Evolutionary conservation across 1,140 invertebrate species (phyloP).

Genomic region (Megathymus violae): DNA sequence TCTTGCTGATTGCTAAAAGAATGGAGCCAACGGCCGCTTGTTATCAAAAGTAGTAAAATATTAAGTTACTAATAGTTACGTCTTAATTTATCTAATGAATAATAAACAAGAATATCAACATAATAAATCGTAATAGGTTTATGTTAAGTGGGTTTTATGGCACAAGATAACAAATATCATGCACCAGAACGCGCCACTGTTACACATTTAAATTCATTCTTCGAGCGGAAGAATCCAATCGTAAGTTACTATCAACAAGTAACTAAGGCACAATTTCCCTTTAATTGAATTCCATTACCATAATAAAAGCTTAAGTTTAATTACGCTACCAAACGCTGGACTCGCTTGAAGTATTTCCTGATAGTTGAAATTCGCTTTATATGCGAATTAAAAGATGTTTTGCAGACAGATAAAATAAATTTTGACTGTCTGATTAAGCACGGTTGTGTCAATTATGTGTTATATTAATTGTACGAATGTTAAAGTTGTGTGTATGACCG

Average conservation of each 20-base stretch:
- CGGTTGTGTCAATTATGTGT: no score
- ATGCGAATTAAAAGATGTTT: slow-evolving; percentile 47
- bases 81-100: no score
- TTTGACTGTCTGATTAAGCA: no score
- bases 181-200: slow-evolving; percentile 8
- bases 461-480: no score
- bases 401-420: no score
- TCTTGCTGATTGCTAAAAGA: no score
- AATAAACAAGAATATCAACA: no score
- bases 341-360: slow-evolving; percentile 59
- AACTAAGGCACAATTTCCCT: slow-evolving; percentile 65
- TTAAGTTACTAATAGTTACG: no score
- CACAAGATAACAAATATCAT: slow-evolving; percentile 6
- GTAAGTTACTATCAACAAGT: slow-evolving; percentile 65
- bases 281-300: slow-evolving; percentile 78
- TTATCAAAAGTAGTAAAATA: no score
- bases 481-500: no score
- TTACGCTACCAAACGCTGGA: slow-evolving; percentile 62
- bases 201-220: slow-evolving; percentile 39
- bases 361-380: slow-evolving; percentile 60
- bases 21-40: no score
- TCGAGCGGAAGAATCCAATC: slow-evolving; percentile 60
- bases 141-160: neutral
- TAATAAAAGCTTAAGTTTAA: slow-evolving; percentile 73
- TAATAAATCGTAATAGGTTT: slow-evolving; percentile 14